Percentiles rank a stretch among this genome's conserved stretches.
Conservation (phyloP, 2,113 vertebrate genomes). For the Platanista minor region DNA sequence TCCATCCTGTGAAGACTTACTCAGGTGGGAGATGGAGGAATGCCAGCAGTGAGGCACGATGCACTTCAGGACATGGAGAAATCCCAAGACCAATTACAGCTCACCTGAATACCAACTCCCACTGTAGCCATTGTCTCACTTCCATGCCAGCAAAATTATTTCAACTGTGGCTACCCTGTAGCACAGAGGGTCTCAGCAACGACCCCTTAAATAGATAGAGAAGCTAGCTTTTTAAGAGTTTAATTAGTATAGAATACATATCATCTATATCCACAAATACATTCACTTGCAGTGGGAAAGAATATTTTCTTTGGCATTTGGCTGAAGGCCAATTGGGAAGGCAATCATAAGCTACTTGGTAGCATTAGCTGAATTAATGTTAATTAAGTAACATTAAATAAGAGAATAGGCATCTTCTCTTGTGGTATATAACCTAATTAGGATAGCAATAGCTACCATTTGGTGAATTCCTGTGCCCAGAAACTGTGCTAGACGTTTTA, state of each 20-base stretch:
- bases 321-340: neutral
- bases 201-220: fast-evolving
- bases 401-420: neutral
- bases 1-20: neutral
- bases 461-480: neutral
- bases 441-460: neutral
- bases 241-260: neutral
- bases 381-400: neutral
- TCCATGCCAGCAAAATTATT: neutral
- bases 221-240: neutral
- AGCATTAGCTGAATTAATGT: neutral
- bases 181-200: neutral
- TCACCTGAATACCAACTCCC: neutral
- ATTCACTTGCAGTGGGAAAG: neutral
- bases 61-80: neutral
- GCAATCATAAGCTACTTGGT: neutral
- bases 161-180: neutral
- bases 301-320: neutral
- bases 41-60: neutral
- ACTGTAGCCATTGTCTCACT: neutral
- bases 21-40: neutral
- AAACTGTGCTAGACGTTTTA: neutral
- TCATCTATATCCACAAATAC: neutral
- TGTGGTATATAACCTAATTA: neutral
- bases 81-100: neutral